Base-by-base conservation (phyloP, 1,140 invertebrate species). In the Macrotrachela quadricornifera region DNA sequence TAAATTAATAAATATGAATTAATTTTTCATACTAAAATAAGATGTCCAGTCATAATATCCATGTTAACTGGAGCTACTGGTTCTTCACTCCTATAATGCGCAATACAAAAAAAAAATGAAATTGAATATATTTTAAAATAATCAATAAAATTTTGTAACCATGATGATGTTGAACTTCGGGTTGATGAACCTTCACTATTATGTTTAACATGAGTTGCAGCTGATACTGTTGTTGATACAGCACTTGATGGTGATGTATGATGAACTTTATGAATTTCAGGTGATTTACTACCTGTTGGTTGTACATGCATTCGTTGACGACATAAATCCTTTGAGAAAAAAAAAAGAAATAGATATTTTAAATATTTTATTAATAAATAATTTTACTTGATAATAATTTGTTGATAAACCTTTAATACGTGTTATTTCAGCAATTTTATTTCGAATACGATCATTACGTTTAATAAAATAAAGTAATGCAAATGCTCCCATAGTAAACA, bases 41-140 rank as follows among this genome's bases (percentile, higher is more conserved):
- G 90, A 65, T 97, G 90, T 57, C 92, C 92, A 42, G 92, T 97
- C 12, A 90, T 87, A 64, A 97, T 95, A 68, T 99, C 92, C 86
- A 99, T 92, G 65, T 92, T 95, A 1, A 84, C 82, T 12, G 85
- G 65, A 38, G 60, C 68, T 1, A 86, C 82, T 0, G 88, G 86
- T 68, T 96, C 90, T 64, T 96, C 91, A 61, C 82, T 85, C 85
- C 81, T 83, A 63, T 49, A 40, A 38, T 38, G 10, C 11, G 11
- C 38, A 12, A 12, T 21, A 10, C 10, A 17, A 15, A n/a, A n/a
- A n/a, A n/a, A n/a, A n/a, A n/a, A n/a, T n/a, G n/a, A n/a, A n/a
- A n/a, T n/a, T n/a, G n/a, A n/a, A n/a, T n/a, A n/a, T n/a, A n/a
- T n/a, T n/a, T n/a, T n/a, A n/a, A n/a, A n/a, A n/a, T n/a, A n/a